phyloP scores from a whole-genome alignment of 2,113 vertebrate genomes.

The Prolemur simus region DNA sequence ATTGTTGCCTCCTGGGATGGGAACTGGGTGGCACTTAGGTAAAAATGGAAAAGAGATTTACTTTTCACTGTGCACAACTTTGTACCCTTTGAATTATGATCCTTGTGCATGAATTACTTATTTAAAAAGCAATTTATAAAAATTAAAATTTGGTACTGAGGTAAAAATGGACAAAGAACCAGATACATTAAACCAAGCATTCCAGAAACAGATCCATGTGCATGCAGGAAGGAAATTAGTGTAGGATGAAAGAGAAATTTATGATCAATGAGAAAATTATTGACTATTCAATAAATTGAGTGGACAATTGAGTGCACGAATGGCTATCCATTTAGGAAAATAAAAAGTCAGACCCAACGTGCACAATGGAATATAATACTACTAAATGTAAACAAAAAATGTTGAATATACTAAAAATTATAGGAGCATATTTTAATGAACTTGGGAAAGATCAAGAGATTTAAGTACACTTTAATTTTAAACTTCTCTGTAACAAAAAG shows the following conservation, averaged over 20 bases:
- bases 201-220: background rate
- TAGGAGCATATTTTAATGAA: background rate
- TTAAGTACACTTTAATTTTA: background rate
- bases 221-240: background rate
- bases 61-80: background rate
- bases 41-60: background rate
- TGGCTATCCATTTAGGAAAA: background rate
- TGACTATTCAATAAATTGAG: background rate
- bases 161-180: background rate
- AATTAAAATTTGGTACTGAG: background rate
- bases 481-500: background rate
- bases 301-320: background rate
- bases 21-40: background rate
- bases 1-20: background rate
- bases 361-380: background rate
- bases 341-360: background rate
- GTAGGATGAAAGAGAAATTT: background rate
- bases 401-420: background rate
- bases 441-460: background rate
- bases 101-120: background rate
- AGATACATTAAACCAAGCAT: background rate
- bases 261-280: background rate
- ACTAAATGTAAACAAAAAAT: background rate
- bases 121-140: background rate
- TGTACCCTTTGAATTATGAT: background rate